phyloP scores from a whole-genome alignment of 2,797 vertebrate genomes.

The Peromyscus eremicus region DNA sequence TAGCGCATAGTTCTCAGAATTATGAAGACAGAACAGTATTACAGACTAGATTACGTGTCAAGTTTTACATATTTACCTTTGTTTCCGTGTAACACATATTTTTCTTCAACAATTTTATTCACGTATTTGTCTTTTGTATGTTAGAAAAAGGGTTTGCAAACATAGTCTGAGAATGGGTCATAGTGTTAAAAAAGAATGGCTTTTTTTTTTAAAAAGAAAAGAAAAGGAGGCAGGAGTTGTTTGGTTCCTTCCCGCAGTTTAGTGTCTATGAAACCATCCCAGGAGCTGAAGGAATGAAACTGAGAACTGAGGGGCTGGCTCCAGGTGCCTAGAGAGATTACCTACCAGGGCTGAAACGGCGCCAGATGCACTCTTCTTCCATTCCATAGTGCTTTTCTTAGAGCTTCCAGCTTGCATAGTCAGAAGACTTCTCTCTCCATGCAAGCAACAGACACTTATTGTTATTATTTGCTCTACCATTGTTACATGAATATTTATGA shows the following conservation, averaged over 20 bases:
- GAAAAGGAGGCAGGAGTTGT: not conserved
- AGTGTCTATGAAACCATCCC: not conserved
- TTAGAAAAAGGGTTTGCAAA: not conserved
- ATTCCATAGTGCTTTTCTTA: not conserved
- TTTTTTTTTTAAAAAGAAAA: not conserved
- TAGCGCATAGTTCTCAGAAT: not conserved
- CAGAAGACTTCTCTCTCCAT: not conserved
- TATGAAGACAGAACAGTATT: not conserved
- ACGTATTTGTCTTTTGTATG: not conserved
- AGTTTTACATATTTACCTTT: not conserved
- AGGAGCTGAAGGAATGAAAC: not conserved
- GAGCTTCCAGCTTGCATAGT: not conserved
- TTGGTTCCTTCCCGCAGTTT: not conserved
- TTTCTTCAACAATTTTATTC: not conserved
- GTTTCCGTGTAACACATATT: not conserved
- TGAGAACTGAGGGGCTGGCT: not conserved
- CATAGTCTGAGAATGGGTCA: too few species aligned
- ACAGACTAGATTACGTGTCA: not conserved
- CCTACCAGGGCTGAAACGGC: not conserved
- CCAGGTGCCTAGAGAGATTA: not conserved
- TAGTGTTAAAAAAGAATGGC: not conserved
- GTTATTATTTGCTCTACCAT: not conserved
- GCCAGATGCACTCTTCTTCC: not conserved
- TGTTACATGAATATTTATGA: constrained; percentile 53
- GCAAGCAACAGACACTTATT: not conserved